Conservation (phyloP, 2,113 vertebrate genomes). For the Oreochromis niloticus region DNA sequence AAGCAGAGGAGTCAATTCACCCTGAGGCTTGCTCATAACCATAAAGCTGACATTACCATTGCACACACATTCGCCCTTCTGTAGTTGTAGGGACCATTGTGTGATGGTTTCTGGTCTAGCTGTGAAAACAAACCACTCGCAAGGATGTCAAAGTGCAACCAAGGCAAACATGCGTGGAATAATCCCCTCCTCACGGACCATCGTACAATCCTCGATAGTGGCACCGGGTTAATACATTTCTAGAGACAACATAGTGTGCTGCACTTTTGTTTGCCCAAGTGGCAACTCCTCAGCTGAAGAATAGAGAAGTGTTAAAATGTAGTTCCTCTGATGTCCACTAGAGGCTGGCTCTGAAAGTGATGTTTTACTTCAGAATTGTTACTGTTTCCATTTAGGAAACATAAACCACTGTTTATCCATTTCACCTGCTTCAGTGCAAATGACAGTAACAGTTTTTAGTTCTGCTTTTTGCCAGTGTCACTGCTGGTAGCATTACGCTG, state of each 20-base stretch:
- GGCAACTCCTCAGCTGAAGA: background rate
- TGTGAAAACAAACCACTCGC: background rate
- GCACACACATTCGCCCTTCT: background rate
- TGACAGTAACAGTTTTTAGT: background rate
- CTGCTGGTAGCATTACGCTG: rapidly evolving
- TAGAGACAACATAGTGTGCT: background rate
- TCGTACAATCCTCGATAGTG: background rate
- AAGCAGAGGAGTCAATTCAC: background rate
- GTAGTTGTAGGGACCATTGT: background rate
- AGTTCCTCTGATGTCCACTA: background rate
- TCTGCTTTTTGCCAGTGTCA: background rate
- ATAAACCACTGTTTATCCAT: background rate
- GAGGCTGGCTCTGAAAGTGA: background rate
- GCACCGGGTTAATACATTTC: rapidly evolving
- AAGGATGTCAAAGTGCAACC: background rate
- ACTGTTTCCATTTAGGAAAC: background rate
- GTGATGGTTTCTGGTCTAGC: background rate
- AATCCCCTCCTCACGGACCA: rapidly evolving
- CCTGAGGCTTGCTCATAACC: background rate
- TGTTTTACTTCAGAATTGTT: background rate
- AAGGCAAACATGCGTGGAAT: background rate
- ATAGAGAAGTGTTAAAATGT: rapidly evolving
- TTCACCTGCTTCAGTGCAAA: background rate
- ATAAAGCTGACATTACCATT: background rate
- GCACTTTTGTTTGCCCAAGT: background rate